These are phyloP conservation scores for Tyrophagus putrescentiae DNA, from an alignment of 1,140 invertebrate genomes.

Conservation along the genomic window DNA sequence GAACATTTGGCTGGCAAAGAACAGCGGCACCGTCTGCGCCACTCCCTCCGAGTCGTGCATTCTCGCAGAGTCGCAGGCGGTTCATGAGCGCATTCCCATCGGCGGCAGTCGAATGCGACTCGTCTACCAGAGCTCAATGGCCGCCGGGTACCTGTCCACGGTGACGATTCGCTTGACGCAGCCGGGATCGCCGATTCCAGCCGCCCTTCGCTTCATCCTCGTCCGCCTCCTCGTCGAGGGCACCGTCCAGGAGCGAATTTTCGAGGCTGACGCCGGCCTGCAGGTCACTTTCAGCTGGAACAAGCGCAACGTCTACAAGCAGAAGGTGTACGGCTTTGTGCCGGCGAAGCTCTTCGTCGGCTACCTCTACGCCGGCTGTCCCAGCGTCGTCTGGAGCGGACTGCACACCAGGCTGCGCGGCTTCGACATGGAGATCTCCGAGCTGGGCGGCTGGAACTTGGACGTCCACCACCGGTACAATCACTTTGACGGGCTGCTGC, in stretches of 20 bases:
- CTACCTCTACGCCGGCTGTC: constrained; percentile 78
- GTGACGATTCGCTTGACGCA: constrained; percentile 37
- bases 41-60: neutral
- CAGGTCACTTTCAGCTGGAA: constrained; percentile 40
- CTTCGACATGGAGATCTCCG: constrained; percentile 88
- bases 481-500: constrained; percentile 84
- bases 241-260: constrained; percentile 34
- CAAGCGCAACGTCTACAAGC: constrained; percentile 38
- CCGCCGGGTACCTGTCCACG: constrained; percentile 36
- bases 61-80: constrained; percentile 46
- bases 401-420: constrained; percentile 81
- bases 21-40: constrained; percentile 58
- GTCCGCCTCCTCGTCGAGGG: constrained; percentile 37
- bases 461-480: constrained; percentile 97
- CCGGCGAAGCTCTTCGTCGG: constrained; percentile 60
- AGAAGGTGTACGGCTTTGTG: constrained; percentile 62
- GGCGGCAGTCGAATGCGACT: constrained; percentile 50
- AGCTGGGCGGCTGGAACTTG: constrained; percentile 90
- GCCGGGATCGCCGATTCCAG: constrained; percentile 50
- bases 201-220: constrained; percentile 30
- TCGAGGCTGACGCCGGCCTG: constrained; percentile 38
- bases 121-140: constrained; percentile 36
- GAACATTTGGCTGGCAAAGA: constrained; percentile 67
- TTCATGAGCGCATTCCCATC: constrained; percentile 82
- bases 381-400: constrained; percentile 74